phyloP scores from a whole-genome alignment of 2,113 vertebrate species.

The Gnathonemus longibarbis region DNA sequence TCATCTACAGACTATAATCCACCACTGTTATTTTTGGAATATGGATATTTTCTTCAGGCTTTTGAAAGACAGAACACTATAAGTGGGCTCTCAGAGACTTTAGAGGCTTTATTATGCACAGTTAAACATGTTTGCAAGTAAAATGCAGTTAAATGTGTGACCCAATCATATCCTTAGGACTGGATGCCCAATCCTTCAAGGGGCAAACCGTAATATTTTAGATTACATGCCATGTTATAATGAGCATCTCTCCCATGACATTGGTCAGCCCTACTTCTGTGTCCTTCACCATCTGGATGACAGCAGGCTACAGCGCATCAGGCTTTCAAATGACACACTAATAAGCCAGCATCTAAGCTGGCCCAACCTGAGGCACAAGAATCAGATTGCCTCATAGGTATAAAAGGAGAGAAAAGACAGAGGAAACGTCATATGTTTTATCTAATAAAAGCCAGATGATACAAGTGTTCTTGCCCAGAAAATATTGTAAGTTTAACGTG shows the following conservation, averaged over 20 bases:
- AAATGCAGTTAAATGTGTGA: background rate
- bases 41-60: background rate
- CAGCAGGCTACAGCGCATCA: background rate
- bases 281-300: background rate
- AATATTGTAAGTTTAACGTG: background rate
- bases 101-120: background rate
- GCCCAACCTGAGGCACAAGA: background rate
- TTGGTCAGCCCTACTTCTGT: background rate
- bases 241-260: background rate
- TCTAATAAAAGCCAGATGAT: background rate
- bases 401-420: background rate
- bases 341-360: background rate
- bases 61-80: background rate
- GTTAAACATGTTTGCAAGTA: background rate
- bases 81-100: background rate
- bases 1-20: background rate
- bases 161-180: background rate
- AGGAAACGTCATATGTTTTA: background rate
- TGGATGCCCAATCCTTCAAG: background rate
- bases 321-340: background rate
- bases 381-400: background rate
- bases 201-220: background rate
- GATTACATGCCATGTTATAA: background rate
- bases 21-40: background rate
- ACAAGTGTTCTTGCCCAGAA: too few relatives aligned